phyloP scores from a whole-genome alignment of 2,797 vertebrate genomes.

The Prunella strophiata region DNA sequence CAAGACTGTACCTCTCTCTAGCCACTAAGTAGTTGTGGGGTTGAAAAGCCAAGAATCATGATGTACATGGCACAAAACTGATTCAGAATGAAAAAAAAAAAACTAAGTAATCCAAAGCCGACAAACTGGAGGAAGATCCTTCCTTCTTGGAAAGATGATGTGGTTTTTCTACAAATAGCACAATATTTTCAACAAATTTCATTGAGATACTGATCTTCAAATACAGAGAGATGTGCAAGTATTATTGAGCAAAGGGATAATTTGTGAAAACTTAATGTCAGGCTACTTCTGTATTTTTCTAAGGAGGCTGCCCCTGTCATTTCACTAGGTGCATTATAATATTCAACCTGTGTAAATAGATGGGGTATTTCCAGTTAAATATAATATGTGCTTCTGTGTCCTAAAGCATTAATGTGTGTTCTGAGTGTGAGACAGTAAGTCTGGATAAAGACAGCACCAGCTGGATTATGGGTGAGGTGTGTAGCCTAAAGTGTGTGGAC shows the following conservation, averaged over 20 bases:
- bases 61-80: neutral
- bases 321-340: neutral
- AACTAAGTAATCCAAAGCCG: too few species aligned
- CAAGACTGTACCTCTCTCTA: neutral
- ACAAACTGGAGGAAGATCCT: neutral
- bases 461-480: neutral
- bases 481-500: neutral
- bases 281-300: neutral
- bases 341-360: neutral
- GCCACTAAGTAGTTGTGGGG: neutral
- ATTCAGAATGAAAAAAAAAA: neutral
- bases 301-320: neutral
- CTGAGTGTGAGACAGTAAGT: neutral
- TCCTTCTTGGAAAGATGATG: neutral
- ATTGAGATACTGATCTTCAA: neutral
- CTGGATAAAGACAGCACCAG: neutral
- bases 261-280: neutral
- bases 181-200: neutral
- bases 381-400: neutral
- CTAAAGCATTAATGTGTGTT: neutral
- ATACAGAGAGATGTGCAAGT: neutral
- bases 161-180: neutral
- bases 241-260: neutral
- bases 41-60: neutral
- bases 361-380: neutral